Evolutionary conservation across 2,888 invertebrate genomes (phyloP), one percentile per base, ranked within the genome.

Genomic region (Dicranocentrus wangi): DNA sequence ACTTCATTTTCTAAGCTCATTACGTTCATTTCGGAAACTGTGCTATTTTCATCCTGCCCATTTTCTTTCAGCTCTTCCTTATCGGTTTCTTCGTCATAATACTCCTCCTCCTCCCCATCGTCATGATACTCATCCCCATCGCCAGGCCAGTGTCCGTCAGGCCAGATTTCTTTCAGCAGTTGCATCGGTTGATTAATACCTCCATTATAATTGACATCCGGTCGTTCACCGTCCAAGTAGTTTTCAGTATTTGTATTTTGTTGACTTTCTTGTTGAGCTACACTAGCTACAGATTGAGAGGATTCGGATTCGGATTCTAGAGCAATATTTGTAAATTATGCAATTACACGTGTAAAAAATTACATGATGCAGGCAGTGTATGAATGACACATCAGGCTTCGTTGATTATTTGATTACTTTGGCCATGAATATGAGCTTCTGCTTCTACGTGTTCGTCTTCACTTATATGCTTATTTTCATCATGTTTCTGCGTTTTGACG

Each of bases 201-300:
- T 8, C 80, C 80, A 43, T 82, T 82, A 25, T 39, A 82, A 51
- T 82, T 80, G 2, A 82, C 80, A 28, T 82, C 80, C 3, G 79
- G 51, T 7, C 43, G 28, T 0, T 0, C 1, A 1, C 58, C 27
- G 1, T 28, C 47, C 17, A 76, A 47, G 42, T 75, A 72, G 17
- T 63, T 72, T 17, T 10, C 25, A n/a, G 7, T 15, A n/a, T 8
- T 58, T 25, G 0, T 15, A 47, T 47, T 47, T 15, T 47, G 47
- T 10, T 47, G n/a, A 47, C 10, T 2, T 47, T 15, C 47, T 47
- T 7, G 47, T 47, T n/a, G 10, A 10, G 7, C 47, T 15, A n/a
- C 15, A 47, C 3, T 10, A 10, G 5, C 47, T n/a, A 15, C 2
- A 47, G 13, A 3, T 47, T 47, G 10, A 32, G 5, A 3, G 5